Base-by-base conservation (phyloP, 2,888 invertebrate species). In the Amaurobius ferox region DNA sequence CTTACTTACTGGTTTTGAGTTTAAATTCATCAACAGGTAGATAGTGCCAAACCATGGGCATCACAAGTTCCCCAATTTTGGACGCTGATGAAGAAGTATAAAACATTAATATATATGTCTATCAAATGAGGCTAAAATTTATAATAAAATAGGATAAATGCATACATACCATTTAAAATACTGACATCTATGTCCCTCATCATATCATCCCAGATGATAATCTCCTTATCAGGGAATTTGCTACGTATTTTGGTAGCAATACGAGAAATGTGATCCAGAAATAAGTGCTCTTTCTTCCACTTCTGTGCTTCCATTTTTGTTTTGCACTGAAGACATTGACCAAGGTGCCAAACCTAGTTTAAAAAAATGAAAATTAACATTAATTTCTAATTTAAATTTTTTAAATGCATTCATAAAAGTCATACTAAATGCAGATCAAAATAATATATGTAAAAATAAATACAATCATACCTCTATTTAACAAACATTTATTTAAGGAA, bases 161-260 rank as follows among this genome's bases (percentile, higher is more conserved):
- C 23, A 67, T 44, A 40, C 48, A 80, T 78, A 89, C 89, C 89
- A 88, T 87, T 70, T 30, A 90, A 79, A 39, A 83, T 83, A 11
- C 87, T 61, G 13, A 87, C 28, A 79, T 89, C 83, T 13, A 90
- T 89, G 28, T 89, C 74, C 39, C 92, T 87, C 68, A 92, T 89
- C 92, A 92, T 92, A 88, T 92, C 92, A 88, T 92, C 92, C 92
- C 92, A 92, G 89, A 92, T 91, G 30, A 92, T 91, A 1, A 90
- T 88, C 11, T 89, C 90, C 3, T 91, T 80, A 19, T 89, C 87
- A 0, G 91, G 90, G 86, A 90, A 90, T 26, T 89, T 90, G 3
- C 89, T 86, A 64, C 90, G 90, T 16, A 92, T 88, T 83, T 90
- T 90, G 11, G 83, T 61, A 0, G 87, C 88, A 7, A 89, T 83